Conservation (phyloP, 2,888 invertebrate genomes). For the Apodemia duryi region DNA sequence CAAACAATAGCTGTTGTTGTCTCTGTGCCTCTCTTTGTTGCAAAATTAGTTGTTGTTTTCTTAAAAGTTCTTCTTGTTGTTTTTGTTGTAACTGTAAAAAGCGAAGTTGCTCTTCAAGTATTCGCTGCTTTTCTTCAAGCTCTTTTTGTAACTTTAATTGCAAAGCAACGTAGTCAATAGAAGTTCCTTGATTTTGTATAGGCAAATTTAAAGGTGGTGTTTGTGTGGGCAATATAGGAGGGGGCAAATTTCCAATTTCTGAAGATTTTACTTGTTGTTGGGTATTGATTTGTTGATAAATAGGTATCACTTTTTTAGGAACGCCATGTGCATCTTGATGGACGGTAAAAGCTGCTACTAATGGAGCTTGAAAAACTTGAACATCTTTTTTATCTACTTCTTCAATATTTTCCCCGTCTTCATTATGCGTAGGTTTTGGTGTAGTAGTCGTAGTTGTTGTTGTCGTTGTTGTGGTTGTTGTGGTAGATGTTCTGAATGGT, state of each 20-base stretch:
- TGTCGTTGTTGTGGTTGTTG: constrained; percentile 61
- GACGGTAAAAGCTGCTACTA: constrained; percentile 91
- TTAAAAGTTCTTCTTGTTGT: constrained; percentile 83
- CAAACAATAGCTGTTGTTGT: constrained; percentile 47
- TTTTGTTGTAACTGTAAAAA: constrained; percentile 83
- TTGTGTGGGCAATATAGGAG: constrained; percentile 36
- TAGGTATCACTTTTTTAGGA: constrained; percentile 89
- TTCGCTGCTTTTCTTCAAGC: constrained; percentile 83
- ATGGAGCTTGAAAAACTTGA: constrained; percentile 89
- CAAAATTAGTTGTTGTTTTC: constrained; percentile 81
- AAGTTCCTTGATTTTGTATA: constrained; percentile 33
- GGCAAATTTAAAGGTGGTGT: constrained; percentile 34
- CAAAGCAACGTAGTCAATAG: constrained; percentile 53
- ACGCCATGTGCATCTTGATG: constrained; percentile 88
- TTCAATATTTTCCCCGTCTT: constrained; percentile 83
- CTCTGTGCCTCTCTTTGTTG: constrained; percentile 68
- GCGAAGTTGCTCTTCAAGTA: constrained; percentile 84
- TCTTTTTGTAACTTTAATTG: constrained; percentile 65
- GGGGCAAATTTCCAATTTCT: constrained; percentile 36
- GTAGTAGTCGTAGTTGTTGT: constrained; percentile 80
- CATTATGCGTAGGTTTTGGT: constrained; percentile 83
- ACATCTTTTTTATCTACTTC: constrained; percentile 84
- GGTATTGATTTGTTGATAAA: constrained; percentile 75
- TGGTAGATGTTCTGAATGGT: constrained; percentile 31
- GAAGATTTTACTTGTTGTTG: constrained; percentile 41